A percentile compares a stretch with the other conserved stretches of the same genome.
These are phyloP conservation scores for Apus apus DNA, from an alignment of 2,113 vertebrate species.

Conservation along the genomic window DNA sequence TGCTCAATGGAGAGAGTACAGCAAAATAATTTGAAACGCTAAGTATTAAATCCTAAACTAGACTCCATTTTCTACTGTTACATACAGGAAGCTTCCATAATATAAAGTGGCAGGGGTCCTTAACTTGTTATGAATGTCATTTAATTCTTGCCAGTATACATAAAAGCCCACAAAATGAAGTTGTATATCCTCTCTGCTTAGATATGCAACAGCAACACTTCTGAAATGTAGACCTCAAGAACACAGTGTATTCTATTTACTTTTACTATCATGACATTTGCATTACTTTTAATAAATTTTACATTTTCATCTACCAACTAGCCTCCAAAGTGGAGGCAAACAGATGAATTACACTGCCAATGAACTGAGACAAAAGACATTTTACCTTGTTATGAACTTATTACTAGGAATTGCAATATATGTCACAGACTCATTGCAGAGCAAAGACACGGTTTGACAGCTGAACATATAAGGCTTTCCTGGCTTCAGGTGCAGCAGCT, in stretches of 20 bases:
- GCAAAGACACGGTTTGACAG: background rate
- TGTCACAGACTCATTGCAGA: background rate
- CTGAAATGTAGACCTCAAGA: background rate
- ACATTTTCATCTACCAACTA: background rate
- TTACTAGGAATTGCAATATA: background rate
- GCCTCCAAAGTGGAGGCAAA: background rate
- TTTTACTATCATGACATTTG: background rate
- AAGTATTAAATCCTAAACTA: background rate
- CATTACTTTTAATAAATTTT: background rate
- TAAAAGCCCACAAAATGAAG: background rate
- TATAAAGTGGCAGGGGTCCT: background rate
- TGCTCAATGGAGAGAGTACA: background rate
- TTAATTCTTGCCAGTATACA: background rate
- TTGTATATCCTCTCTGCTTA: background rate
- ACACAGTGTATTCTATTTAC: background rate
- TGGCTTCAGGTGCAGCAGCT: background rate
- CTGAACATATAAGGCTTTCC: background rate
- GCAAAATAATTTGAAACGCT: background rate
- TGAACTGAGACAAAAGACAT: background rate
- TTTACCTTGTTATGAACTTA: background rate
- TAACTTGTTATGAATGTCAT: constrained; percentile 33
- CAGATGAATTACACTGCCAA: background rate
- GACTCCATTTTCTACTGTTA: background rate
- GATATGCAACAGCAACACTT: background rate
- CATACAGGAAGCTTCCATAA: background rate